Evolutionary conservation across 2,113 vertebrate species (phyloP).

Genomic region (Chunga burmeisteri): DNA sequence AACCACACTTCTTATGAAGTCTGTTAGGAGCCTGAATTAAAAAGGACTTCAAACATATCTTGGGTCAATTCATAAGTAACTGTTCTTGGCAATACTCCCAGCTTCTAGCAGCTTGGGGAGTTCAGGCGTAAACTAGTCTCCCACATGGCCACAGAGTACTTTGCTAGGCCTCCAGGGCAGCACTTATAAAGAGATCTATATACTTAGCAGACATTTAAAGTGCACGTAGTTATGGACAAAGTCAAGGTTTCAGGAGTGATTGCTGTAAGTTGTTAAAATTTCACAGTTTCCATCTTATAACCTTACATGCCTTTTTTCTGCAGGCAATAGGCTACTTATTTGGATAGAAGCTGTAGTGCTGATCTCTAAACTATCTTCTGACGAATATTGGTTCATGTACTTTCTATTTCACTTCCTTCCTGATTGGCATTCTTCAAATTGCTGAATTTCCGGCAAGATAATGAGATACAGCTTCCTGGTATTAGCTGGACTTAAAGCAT

Average conservation of each 20-base stretch:
- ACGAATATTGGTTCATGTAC: neutral
- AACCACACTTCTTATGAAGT: slow-evolving; percentile 70
- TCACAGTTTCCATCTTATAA: neutral
- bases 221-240: neutral
- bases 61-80: slow-evolving; percentile 46
- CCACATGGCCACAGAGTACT: neutral
- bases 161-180: neutral
- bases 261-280: neutral
- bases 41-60: slow-evolving; percentile 27
- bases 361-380: neutral
- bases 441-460: slow-evolving; percentile 15
- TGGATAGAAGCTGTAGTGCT: neutral
- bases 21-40: slow-evolving; percentile 69
- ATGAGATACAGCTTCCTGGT: neutral
- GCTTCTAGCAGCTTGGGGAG: neutral
- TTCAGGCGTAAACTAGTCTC: neutral
- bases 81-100: slow-evolving; percentile 43
- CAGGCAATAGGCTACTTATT: neutral
- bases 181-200: neutral
- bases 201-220: neutral
- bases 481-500: neutral
- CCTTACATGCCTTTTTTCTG: neutral
- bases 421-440: neutral
- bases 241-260: neutral
- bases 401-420: slow-evolving; percentile 41